Evolutionary conservation across 2,888 invertebrate genomes (phyloP), one percentile per base, ranked within the genome.

Genomic region (Hydrotaea cyrtoneurina): DNA sequence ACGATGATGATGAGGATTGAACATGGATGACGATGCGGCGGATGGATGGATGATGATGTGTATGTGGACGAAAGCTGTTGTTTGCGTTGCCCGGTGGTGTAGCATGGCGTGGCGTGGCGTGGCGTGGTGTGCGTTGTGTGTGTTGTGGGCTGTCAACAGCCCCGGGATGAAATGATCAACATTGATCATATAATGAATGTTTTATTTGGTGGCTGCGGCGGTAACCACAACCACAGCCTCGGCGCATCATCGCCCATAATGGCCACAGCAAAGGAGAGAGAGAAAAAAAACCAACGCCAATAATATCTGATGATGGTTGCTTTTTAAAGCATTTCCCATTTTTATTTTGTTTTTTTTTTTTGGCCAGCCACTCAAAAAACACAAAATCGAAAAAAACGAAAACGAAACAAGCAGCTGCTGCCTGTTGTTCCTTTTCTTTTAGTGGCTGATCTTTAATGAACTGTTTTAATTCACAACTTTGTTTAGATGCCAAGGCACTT

Each of bases 131-230:
- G 13, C 46, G 15, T 46, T 64, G 75, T 86, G 75, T 86, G 89
- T 88, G 89, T 90, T 89, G 89, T 90, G 90, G 91, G 89, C 91
- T 91, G 91, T 91, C 90, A 91, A 90, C 90, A 91, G 90, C 91
- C 91, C 88, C 88, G 88, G 91, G 91, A 91, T 91, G 91, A 91
- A 90, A 91, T 91, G 91, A 91, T 91, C 90, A 91, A 91, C 89
- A 89, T 90, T 91, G 91, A 91, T 91, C 90, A 88, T 90, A 91
- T 91, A 91, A 91, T 91, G 91, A 91, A 90, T 91, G 83, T 62
- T 76, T 79, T 85, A 78, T 73, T 79, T 82, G 76, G 46, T 50
- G 8, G 39, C 36, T 39, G 21, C 43, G 72, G 43, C 43, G 55
- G 13, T 13, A 73, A 72, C 36, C 17, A 55, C 36, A 76, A 78